phyloP scores from a whole-genome alignment of 2,113 vertebrate genomes.

The Xenopus laevis region DNA sequence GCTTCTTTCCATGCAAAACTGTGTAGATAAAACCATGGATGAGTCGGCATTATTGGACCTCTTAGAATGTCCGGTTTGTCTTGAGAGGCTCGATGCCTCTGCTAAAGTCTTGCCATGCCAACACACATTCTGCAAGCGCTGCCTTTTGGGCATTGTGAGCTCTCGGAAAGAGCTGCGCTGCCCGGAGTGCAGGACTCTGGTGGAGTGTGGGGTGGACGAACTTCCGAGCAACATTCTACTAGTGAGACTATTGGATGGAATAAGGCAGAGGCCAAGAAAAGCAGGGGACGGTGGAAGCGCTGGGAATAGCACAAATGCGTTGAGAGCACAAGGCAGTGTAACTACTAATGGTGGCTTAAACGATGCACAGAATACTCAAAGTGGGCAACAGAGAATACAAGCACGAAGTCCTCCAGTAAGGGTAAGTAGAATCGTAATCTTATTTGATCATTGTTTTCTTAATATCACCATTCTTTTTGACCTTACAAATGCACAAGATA shows the following conservation, averaged over 20 bases:
- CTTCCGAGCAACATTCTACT: conserved; percentile 97
- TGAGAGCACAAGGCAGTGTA: conserved; percentile 57
- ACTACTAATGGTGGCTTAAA: conserved; percentile 63
- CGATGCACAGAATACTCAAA: conserved; percentile 71
- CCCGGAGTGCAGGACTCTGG: conserved; percentile 92
- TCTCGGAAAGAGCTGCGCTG: conserved; percentile 92
- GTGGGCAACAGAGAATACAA: conserved; percentile 76
- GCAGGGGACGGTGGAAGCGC: conserved; percentile 56
- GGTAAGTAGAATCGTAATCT: conserved; percentile 69
- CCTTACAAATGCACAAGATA: too few species aligned
- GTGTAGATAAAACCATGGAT: conserved; percentile 77
- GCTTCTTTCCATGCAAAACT: conserved; percentile 49
- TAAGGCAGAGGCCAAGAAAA: conserved; percentile 91
- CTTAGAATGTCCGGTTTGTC: conserved; percentile 94
- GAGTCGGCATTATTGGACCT: conserved; percentile 94
- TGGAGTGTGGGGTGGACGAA: conserved; percentile 87
- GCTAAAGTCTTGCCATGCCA: conserved; percentile 97
- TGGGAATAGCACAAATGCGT: conserved; percentile 60
- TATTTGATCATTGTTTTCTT: background rate
- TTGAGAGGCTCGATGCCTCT: conserved; percentile 91
- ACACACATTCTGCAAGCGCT: conserved; percentile 94
- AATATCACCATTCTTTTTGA: too few species aligned
- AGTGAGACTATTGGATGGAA: conserved; percentile 92
- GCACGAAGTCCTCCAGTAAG: conserved; percentile 87
- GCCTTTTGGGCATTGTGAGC: conserved; percentile 88